Evolutionary conservation across 2,888 invertebrate genomes (phyloP), one percentile per base, ranked within the genome.

Genomic region (Taenaris catops): DNA sequence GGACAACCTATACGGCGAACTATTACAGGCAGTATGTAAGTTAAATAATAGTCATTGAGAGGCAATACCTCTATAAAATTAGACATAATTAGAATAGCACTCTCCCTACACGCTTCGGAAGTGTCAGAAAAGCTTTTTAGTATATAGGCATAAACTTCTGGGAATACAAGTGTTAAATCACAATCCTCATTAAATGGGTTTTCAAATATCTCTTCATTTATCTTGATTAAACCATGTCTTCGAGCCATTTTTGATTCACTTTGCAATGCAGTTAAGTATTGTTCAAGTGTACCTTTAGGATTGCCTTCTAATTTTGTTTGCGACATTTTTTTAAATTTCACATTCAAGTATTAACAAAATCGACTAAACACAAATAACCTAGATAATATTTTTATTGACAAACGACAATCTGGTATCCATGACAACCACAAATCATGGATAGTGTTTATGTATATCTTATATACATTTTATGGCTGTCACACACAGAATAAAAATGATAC

Each of bases 1-100:
- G 91, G 89, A 34, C 91, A 90, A 0, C 94, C 95, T 46, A 97
- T 89, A 41, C 96, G 90, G 51, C 93, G 92, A 0, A 91, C 89
- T 41, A 97, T 63, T 1, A 93, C 90, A 1, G 95, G 94, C 17
- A 96, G 79, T 7, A 96, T 79, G 47, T 93, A 93, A 0, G 92
- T 90, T 29, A 96, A 78, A 63, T 93, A 92, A 44, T 91, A 93
- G 49, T 94, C 93, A 46, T 91, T 89, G 0, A 90, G 67, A 0
- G 91, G 91, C 11, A 94, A 61, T 14, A 73, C 72, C 7, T 87
- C 70, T 6, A 92, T 63, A 46, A 92, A 89, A 51, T 79, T 88
- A 0, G 73, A 80, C 11, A 91, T 70, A 38, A 92, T 88, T 17
- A 73, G 65, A 4, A 90, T 83, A 1, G 91, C 75, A 27, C 72